phyloP scores from a whole-genome alignment of 2,797 vertebrate genomes.

The Pelochelys cantorii region DNA sequence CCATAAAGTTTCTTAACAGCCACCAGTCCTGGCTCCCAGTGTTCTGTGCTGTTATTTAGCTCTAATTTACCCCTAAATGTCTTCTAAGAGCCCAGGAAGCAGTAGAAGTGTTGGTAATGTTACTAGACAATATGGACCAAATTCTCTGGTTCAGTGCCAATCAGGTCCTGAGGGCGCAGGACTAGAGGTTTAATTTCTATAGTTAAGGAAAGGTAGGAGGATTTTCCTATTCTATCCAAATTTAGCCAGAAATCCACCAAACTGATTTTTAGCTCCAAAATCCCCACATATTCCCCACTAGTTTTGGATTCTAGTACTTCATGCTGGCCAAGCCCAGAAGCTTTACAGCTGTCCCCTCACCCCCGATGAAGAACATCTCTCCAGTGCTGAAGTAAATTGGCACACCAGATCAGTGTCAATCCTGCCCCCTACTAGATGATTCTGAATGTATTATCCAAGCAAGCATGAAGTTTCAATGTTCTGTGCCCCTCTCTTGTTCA shows the following conservation, averaged over 20 bases:
- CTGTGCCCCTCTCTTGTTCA: not conserved
- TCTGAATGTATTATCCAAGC: not conserved
- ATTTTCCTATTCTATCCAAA: not conserved
- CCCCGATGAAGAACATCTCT: not conserved
- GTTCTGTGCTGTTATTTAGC: too few species aligned
- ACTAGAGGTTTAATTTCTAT: not conserved
- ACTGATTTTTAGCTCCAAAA: not conserved
- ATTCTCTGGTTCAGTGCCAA: too few species aligned
- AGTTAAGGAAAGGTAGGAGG: not conserved
- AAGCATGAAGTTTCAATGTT: not conserved
- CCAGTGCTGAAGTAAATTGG: not conserved
- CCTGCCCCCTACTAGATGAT: not conserved
- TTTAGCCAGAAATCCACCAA: not conserved
- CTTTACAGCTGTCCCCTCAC: not conserved
- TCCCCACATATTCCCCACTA: not conserved
- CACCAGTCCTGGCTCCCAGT: too few species aligned
- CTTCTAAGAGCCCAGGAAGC: too few species aligned
- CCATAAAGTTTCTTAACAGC: too few species aligned
- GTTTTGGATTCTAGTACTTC: not conserved
- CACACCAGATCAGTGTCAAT: not conserved
- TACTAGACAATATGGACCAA: too few species aligned
- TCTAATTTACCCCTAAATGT: too few species aligned
- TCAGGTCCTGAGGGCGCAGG: too few species aligned
- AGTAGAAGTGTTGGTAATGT: too few species aligned
- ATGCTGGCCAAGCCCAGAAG: not conserved